Conservation (phyloP, 2,797 vertebrate species). For the Synanceia verrucosa region DNA sequence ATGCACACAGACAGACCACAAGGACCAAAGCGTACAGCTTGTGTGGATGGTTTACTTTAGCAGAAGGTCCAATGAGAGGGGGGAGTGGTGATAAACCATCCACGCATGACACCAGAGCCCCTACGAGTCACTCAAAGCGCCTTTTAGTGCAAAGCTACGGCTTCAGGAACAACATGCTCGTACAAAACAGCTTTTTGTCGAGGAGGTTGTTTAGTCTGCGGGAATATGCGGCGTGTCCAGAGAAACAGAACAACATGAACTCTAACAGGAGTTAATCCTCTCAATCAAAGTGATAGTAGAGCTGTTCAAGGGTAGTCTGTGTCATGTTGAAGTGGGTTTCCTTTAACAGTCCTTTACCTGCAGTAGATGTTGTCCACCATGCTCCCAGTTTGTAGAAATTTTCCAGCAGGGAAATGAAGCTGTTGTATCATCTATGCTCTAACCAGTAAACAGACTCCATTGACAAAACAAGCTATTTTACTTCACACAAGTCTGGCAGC, state of each 20-base stretch:
- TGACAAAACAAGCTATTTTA: too few species aligned
- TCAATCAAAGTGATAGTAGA: neutral
- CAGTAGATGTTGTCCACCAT: too few species aligned
- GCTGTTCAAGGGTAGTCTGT: too few species aligned
- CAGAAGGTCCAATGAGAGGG: slow-evolving; percentile 16
- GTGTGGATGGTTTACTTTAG: slow-evolving; percentile 66
- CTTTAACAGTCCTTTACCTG: too few species aligned
- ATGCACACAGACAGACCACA: slow-evolving; percentile 54
- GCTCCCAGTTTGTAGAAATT: too few species aligned
- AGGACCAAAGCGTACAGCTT: slow-evolving; percentile 43
- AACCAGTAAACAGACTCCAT: too few species aligned
- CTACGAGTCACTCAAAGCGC: slow-evolving; percentile 36
- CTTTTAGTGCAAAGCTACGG: slow-evolving; percentile 53
- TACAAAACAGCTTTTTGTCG: slow-evolving; percentile 27
- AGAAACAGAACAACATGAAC: slow-evolving; percentile 37
- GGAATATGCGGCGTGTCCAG: slow-evolving; percentile 66
- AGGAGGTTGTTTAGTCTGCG: slow-evolving; percentile 46
- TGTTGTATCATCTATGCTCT: too few species aligned
- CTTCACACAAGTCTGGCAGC: too few species aligned
- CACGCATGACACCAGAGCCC: slow-evolving; percentile 53
- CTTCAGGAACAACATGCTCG: slow-evolving; percentile 57
- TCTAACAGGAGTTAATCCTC: neutral
- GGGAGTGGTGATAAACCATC: slow-evolving; percentile 63
- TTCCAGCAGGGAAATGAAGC: too few species aligned
- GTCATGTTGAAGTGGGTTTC: too few species aligned